Base-by-base conservation (phyloP, 2,888 invertebrate genomes). In the Epiblema foenella region DNA sequence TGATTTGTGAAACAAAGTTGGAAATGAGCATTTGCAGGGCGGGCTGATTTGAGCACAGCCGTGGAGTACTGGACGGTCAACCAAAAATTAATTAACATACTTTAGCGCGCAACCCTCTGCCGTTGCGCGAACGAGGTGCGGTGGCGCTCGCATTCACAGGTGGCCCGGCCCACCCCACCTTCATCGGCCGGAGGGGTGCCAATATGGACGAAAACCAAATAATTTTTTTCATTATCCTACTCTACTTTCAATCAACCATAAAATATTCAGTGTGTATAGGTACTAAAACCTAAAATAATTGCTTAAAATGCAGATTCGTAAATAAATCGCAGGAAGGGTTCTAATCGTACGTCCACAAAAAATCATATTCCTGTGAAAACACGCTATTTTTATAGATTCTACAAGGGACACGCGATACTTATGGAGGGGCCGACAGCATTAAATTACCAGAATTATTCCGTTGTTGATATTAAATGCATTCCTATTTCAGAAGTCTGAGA, bases 41-140 rank as follows among this genome's bases (percentile, higher is more conserved):
- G 83, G 87, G 84, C 86, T 86, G 90, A 90, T 91, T 91, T 87
- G 86, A 88, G 88, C 87, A 81, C 81, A 83, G 81, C 84, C 82
- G 81, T 81, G 78, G 82, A 85, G 85, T 85, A 83, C 84, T 84
- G 90, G 83, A 90, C 89, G 91, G 90, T 89, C 91, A 87, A 89
- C 91, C 91, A 88, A 93, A 93, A 93, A 93, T 93, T 93, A 93
- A 93, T 93, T 93, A 93, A 93, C 93, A 93, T 93, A 93, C 93
- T 93, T 93, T 89, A 85, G 88, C 82, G 87, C 84, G 83, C 87
- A 88, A 90, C 91, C 91, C 90, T 88, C 86, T 77, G 68, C 76
- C 76, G 79, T 68, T 75, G 78, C 79, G 78, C 78, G 79, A 77
- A 78, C 81, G 79, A 77, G 74, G 74, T 74, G 79, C 72, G 76